Evolutionary conservation across 2,888 invertebrate genomes (phyloP), one percentile per base, ranked within the genome.

Genomic region (Rhabditoides inermis): DNA sequence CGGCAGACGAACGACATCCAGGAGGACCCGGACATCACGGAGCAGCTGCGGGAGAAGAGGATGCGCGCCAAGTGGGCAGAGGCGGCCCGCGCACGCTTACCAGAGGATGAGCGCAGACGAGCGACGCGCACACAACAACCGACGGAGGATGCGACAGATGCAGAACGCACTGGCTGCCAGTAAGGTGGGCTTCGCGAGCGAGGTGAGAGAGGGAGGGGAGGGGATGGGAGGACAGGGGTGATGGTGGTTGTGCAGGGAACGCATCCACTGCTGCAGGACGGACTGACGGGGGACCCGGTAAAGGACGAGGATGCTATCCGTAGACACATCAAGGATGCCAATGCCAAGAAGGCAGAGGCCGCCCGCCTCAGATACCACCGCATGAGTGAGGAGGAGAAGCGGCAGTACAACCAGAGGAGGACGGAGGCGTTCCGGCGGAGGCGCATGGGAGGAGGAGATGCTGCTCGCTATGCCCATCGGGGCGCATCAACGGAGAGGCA

Each of bases 51-150:
- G 1, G 73, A 73, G 56, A 73, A 72, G 46, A 49, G 72, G 32
- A 70, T 73, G 69, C 60, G 73, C 15, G 73, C 73, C 20, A 67
- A 70, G 46, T 73, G 73, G 73, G 73, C 73, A 2, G 73, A 73
- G 52, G 73, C 73, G n/a, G 73, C 73, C 1, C 60, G 73, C 5
- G 60, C 67, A 6, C 58, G 73, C 12, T 64, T 67, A 67, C 53
- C 65, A 69, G 26, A 44, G 70, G 25, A 70, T 69, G 70, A 63
- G 58, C 6, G 59, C 63, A 12, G 69, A 69, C 39, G 74, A 73
- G 49, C 55, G 73, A 23, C 51, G 69, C 22, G 65, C 64, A 4
- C 75, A 73, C 52, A 73, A 73, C 51, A 69, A 67, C 30, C 56
- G 69, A 32, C 53, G 73, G 15, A 59, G 73, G 7, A 64, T 72